phyloP scores from a whole-genome alignment of 2,113 vertebrate genomes.

The Nematolebias whitei region DNA sequence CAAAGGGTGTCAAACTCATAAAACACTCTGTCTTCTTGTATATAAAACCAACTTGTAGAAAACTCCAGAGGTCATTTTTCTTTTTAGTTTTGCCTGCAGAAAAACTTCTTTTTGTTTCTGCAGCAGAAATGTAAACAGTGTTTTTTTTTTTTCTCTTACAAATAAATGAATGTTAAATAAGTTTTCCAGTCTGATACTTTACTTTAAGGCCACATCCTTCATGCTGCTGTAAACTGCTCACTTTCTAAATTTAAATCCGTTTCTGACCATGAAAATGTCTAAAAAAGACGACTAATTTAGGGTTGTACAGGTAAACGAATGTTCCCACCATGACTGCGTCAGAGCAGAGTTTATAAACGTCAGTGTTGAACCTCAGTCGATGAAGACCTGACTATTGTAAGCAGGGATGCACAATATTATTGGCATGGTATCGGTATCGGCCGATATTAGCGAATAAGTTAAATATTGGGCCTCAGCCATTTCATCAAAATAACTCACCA shows the following conservation, averaged over 20 bases:
- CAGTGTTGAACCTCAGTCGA: constrained; percentile 51
- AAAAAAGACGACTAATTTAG: constrained; percentile 10
- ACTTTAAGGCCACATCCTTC: constrained; percentile 26
- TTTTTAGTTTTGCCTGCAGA: constrained; percentile 40
- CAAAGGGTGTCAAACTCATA: constrained; percentile 20
- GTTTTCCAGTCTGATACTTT: constrained; percentile 50
- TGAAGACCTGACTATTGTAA: constrained; percentile 72
- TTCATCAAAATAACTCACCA: too few species aligned
- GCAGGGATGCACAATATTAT: too few species aligned
- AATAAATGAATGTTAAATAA: constrained; percentile 73
- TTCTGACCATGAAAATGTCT: constrained; percentile 28
- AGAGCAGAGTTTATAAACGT: constrained; percentile 18
- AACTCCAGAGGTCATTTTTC: constrained; percentile 31
- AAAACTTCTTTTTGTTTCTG: constrained; percentile 22
- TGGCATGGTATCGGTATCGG: too few species aligned
- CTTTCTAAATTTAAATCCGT: constrained; percentile 22
- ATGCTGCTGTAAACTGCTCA: constrained; percentile 30
- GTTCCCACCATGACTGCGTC: constrained; percentile 36
- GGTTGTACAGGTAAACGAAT: background rate
- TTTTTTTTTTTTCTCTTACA: constrained; percentile 47
- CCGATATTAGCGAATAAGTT: too few species aligned
- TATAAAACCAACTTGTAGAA: constrained; percentile 16
- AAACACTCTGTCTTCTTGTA: constrained; percentile 33
- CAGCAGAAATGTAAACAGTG: constrained; percentile 62
- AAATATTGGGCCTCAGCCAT: too few species aligned